A percentile compares a stretch with the other conserved stretches of the same genome.
Evolutionary conservation across 2,113 vertebrate species (phyloP).

Genomic region (Tachycineta bicolor): DNA sequence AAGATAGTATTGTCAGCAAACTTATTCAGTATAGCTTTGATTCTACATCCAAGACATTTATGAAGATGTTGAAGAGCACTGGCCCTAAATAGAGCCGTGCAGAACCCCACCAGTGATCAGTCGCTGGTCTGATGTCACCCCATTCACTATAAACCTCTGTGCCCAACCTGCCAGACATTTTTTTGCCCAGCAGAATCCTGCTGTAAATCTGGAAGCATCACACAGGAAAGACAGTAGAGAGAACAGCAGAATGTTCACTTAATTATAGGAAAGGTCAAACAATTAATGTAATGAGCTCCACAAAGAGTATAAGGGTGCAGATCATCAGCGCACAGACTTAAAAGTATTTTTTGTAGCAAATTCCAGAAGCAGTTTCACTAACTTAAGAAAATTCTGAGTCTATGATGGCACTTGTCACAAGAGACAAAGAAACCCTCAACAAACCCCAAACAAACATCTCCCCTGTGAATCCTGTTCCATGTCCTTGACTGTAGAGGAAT

Average conservation of each 20-base stretch:
- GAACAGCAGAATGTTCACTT: neutral
- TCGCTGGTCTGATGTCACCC: neutral
- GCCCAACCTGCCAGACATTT: neutral
- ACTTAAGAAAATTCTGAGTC: neutral
- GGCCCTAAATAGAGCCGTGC: accelerated
- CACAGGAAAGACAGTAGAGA: neutral
- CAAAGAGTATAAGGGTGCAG: neutral
- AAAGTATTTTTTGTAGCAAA: neutral
- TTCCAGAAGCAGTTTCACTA: neutral
- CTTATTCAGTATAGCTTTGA: neutral
- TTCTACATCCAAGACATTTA: accelerated
- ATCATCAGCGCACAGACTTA: neutral
- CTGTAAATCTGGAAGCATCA: neutral
- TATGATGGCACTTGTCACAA: neutral
- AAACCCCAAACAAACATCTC: neutral
- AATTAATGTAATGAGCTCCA: neutral
- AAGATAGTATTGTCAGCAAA: neutral
- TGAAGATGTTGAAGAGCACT: neutral
- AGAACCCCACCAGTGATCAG: neutral
- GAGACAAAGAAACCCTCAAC: neutral
- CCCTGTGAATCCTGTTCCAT: conserved; percentile 9
- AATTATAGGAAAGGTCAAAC: neutral
- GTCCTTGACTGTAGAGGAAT: neutral
- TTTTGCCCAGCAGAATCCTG: neutral
- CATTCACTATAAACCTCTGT: neutral